Base-by-base conservation (phyloP, 2,113 vertebrate genomes). In the Melanostigma gelatinosum region DNA sequence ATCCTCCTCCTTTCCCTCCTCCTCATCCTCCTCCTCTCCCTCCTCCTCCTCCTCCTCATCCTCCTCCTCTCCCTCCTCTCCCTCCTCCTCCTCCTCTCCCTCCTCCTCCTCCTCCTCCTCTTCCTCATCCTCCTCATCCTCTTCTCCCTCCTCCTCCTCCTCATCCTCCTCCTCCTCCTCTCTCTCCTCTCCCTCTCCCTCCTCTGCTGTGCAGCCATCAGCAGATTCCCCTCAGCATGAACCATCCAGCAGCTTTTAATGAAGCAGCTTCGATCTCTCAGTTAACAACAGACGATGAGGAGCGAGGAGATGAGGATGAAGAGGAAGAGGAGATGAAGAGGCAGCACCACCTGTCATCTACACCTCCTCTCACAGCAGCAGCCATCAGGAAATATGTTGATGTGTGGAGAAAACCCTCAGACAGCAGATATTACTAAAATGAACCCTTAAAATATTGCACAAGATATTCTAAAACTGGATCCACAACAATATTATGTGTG, bases 161-260 rank as follows among this genome's bases (percentile, higher is more conserved):
- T 24, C 24, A 24, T 24, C 24, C 55, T 77, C 15, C 44, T 54
- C 36, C 46, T 27, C 63, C 60, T 67, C 29, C 15, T 7, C 16
- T 6, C 6, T 12, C 11, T 32, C 62, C 20, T 12, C 62, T 29
- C 3, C 29, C 58, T 61, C 27, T 34, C 46, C 36, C 46, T 27
- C 63, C 60, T 67, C 29, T 10, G 4, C 79, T 16, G 15, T 73
- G 82, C 80, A 72, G 50, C 74, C 44, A 36, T 91, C 80, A 89
- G 88, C 90, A 88, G 71, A 82, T 85, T 80, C 32, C 67, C 85
- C 82, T 79, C 84, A 69, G 77, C 82, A 50, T 77, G 88, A 54
- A 84, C 58, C 57, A 68, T 78, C 57, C 82, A 66, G 83, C 75
- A 70, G 82, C 68, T 81, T 77, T 84, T 87, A 90, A 87, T 84